A percentile compares a stretch with the other conserved stretches of the same genome.
phyloP scores from a whole-genome alignment of 2,888 invertebrate species.

The Crioceris asparagi region DNA sequence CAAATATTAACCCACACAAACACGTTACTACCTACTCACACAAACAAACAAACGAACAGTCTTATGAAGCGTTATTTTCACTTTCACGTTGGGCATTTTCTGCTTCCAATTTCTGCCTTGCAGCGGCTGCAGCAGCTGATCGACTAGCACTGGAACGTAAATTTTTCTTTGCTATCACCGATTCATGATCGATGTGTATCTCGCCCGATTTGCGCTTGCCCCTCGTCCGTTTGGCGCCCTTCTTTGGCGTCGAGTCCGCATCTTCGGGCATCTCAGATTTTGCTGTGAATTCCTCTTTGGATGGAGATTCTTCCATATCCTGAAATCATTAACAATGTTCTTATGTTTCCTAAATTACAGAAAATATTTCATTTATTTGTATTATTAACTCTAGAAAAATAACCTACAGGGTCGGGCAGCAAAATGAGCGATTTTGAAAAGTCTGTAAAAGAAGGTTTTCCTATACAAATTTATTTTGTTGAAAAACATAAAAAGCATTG shows the following conservation, averaged over 20 bases:
- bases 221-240: conserved; percentile 34
- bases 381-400: no score
- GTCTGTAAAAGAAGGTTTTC: no score
- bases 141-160: conserved; percentile 64
- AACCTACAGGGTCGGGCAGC: no score
- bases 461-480: no score
- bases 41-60: conserved; percentile 2
- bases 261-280: conserved; percentile 15
- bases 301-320: no score
- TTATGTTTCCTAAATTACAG: no score
- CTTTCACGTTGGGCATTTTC: conserved; percentile 34
- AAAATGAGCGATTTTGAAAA: no score
- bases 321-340: no score
- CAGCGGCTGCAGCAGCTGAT: conserved; percentile 46
- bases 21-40: conserved; percentile 10
- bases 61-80: conserved; percentile 28
- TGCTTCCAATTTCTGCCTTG: conserved; percentile 39
- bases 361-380: no score
- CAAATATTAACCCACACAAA: conserved; percentile 30
- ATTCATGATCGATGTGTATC: conserved; percentile 42
- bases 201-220: conserved; percentile 41
- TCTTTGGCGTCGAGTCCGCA: conserved; percentile 30
- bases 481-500: no score
- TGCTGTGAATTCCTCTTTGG: conserved; percentile 10
- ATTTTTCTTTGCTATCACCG: conserved; percentile 49